phyloP scores from a whole-genome alignment of 1,140 invertebrate genomes.

The Drosophila leontia region DNA sequence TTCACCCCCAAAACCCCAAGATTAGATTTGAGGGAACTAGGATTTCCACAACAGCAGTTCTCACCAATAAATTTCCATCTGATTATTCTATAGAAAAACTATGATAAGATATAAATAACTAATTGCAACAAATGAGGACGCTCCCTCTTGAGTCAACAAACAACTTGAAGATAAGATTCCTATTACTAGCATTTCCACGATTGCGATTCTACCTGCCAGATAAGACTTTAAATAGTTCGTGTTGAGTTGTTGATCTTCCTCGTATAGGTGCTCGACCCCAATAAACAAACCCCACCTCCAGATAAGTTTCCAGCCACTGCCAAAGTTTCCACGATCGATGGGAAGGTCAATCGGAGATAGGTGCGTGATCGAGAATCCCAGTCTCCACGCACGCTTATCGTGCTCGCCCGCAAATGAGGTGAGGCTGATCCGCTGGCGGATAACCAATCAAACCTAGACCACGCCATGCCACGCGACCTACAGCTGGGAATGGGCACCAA shows the following conservation, averaged over 20 bases:
- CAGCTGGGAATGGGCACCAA: conserved; percentile 12
- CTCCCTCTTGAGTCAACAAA: conserved; percentile 21
- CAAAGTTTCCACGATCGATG: conserved; percentile 23
- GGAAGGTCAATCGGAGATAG: conserved; percentile 30
- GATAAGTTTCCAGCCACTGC: conserved; percentile 2
- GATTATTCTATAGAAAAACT: background rate
- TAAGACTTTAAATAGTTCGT: background rate
- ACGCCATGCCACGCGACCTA: conserved; percentile 49
- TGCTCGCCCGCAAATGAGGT: conserved; percentile 29
- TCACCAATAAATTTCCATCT: background rate
- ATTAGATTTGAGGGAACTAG: background rate
- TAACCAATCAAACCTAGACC: conserved; percentile 30
- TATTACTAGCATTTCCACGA: background rate
- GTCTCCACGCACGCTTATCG: conserved; percentile 41
- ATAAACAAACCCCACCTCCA: conserved; percentile 4
- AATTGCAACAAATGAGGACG: background rate
- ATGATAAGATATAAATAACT: conserved; percentile 8
- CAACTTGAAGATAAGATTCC: conserved; percentile 15
- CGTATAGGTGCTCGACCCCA: conserved; percentile 1
- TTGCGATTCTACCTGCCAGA: background rate
- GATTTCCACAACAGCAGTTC: background rate
- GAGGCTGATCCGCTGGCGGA: conserved; percentile 31
- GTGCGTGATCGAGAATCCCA: conserved; percentile 38
- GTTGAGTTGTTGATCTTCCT: background rate
- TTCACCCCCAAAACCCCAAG: background rate